These are phyloP conservation scores for Onychomys torridus DNA, from an alignment of 2,797 vertebrate genomes.

Conservation along the genomic window DNA sequence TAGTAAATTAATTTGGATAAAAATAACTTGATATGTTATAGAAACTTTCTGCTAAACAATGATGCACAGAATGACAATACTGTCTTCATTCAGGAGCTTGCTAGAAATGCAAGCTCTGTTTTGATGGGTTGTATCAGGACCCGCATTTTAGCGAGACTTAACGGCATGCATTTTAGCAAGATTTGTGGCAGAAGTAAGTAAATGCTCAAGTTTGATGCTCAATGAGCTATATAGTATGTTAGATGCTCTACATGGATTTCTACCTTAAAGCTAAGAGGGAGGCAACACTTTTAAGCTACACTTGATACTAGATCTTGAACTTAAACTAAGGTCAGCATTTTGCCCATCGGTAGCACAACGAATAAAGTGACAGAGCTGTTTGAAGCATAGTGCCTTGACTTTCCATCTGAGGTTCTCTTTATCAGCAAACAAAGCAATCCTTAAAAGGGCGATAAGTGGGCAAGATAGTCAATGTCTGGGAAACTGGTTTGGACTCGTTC, in stretches of 20 bases:
- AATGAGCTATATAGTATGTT: not conserved
- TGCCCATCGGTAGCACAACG: not conserved
- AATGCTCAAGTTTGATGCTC: not conserved
- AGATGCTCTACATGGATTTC: not conserved
- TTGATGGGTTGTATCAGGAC: not conserved
- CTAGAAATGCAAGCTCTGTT: not conserved
- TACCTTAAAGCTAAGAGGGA: not conserved
- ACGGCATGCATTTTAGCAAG: not conserved
- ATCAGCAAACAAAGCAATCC: conserved; percentile 32
- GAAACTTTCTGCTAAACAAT: not conserved
- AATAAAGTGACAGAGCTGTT: not conserved
- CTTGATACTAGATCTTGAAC: conserved; percentile 20
- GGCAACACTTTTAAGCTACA: not conserved
- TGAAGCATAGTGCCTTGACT: not conserved
- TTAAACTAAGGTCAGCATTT: not conserved
- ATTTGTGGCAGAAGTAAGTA: not conserved
- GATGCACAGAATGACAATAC: not conserved
- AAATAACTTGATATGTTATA: not conserved
- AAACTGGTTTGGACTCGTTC: not conserved
- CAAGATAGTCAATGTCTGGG: not conserved
- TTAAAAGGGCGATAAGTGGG: not conserved
- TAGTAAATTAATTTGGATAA: conserved; percentile 11
- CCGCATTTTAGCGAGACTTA: not conserved
- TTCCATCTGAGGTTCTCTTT: not conserved
- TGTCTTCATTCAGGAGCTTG: not conserved